Evolutionary conservation across 1,140 invertebrate genomes (phyloP).

Genomic region (Sycobia sp.): DNA sequence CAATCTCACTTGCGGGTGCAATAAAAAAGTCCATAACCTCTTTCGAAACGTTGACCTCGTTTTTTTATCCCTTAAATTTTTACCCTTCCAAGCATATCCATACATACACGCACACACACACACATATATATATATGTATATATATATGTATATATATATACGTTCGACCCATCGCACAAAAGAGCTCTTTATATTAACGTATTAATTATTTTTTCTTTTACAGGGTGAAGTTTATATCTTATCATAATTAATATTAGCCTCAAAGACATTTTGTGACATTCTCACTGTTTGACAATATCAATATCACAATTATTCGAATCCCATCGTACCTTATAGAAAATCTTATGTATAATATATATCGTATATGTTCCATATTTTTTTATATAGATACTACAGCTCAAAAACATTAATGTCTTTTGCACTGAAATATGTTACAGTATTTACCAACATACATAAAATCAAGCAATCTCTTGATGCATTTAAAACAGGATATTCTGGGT

Average conservation of each 20-base stretch:
- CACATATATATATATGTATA: too few species aligned
- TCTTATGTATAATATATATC: too few species aligned
- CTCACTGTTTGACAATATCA: background rate
- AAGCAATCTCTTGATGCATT: too few species aligned
- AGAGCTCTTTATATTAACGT: too few species aligned
- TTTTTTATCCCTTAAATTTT: background rate
- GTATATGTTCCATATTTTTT: background rate
- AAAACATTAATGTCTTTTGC: slow-evolving; percentile 1
- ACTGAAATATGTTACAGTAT: slow-evolving; percentile 12
- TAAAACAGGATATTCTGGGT: too few species aligned
- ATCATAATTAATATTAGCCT: slow-evolving; percentile 18
- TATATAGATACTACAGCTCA: background rate
- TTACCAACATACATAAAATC: background rate
- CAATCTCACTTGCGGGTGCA: background rate
- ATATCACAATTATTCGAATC: slow-evolving; percentile 28
- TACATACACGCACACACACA: too few species aligned
- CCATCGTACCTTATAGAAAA: background rate
- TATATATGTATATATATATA: too few species aligned
- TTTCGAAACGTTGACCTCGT: background rate
- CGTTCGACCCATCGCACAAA: too few species aligned
- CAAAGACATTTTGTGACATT: slow-evolving; percentile 23
- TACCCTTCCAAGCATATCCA: slow-evolving; percentile 28
- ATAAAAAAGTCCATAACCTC: too few species aligned
- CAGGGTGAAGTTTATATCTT: background rate
- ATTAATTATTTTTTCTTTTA: slow-evolving; percentile 5